A percentile compares a stretch with the other conserved stretches of the same genome.
phyloP scores from a whole-genome alignment of 2,113 vertebrate species.

The Pimephales promelas region DNA sequence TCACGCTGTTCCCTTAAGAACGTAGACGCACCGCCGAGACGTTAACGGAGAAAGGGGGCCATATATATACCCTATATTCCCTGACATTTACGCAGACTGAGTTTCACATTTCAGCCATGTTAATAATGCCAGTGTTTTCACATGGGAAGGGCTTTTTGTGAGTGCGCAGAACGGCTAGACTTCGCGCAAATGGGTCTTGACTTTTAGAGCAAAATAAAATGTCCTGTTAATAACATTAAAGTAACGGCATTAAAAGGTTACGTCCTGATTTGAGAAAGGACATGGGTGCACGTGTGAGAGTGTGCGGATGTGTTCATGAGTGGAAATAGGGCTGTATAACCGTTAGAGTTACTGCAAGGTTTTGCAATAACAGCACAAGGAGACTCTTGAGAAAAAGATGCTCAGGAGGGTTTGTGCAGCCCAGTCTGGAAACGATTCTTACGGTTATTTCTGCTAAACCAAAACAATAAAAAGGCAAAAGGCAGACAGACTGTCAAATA shows the following conservation, averaged over 20 bases:
- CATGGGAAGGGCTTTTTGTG: conserved; percentile 45
- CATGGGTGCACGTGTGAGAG: conserved; percentile 54
- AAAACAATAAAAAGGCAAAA: conserved; percentile 64
- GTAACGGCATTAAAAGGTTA: conserved; percentile 53
- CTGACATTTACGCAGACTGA: conserved; percentile 67
- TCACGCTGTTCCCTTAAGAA: conserved; percentile 45
- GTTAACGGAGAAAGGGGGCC: conserved; percentile 51
- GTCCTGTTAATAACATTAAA: conserved; percentile 68
- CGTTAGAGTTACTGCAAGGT: background rate
- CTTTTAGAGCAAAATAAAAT: conserved; percentile 71
- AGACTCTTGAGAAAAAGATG: background rate
- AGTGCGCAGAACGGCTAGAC: conserved; percentile 37
- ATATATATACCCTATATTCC: conserved; percentile 67
- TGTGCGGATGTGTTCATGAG: background rate
- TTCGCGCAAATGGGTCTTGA: conserved; percentile 63
- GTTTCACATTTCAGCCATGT: conserved; percentile 65
- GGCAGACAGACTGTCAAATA: conserved; percentile 68
- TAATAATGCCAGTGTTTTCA: conserved; percentile 67
- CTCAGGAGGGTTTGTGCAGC: background rate
- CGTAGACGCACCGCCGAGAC: conserved; percentile 17
- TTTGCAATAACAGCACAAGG: conserved; percentile 23
- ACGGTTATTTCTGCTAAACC: conserved; percentile 61
- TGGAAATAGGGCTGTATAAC: conserved; percentile 25
- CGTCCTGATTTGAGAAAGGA: conserved; percentile 66
- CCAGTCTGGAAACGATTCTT: background rate